Percentiles rank a stretch among this genome's conserved stretches.
Conservation (phyloP, 2,888 invertebrate genomes). For the Stratiomys singularior region DNA sequence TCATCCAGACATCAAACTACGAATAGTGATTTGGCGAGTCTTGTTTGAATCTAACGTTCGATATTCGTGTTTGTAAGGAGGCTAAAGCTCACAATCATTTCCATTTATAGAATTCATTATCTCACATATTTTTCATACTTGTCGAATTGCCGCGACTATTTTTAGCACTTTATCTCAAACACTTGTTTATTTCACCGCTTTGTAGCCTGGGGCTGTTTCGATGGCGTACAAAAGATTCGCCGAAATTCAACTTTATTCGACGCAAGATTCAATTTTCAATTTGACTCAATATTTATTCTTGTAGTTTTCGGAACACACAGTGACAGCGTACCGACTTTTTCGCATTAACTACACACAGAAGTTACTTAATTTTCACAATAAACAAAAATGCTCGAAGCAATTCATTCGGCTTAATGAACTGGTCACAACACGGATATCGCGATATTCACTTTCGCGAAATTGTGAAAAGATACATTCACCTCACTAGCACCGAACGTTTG, state of each 20-base stretch:
- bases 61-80: constrained; percentile 12
- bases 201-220: background rate
- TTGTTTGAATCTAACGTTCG: background rate
- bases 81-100: constrained; percentile 24
- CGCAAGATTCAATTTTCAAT: too few species aligned
- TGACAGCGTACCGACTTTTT: too few species aligned
- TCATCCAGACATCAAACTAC: background rate
- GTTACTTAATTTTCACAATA: too few species aligned
- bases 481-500: too few species aligned
- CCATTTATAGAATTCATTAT: constrained; percentile 32
- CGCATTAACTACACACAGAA: too few species aligned
- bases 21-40: background rate
- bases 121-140: constrained; percentile 35
- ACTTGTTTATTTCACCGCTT: constrained; percentile 14
- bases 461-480: too few species aligned
- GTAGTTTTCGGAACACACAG: too few species aligned
- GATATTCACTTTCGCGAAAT: too few species aligned
- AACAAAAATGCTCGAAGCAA: too few species aligned
- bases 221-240: background rate
- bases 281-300: too few species aligned
- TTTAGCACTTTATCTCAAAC: constrained; percentile 23
- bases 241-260: background rate
- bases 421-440: too few species aligned
- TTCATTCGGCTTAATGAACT: too few species aligned
- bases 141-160: constrained; percentile 14